These are phyloP conservation scores for Tragelaphus imberbis DNA, from an alignment of 2,113 vertebrate genomes.

Conservation along the genomic window DNA sequence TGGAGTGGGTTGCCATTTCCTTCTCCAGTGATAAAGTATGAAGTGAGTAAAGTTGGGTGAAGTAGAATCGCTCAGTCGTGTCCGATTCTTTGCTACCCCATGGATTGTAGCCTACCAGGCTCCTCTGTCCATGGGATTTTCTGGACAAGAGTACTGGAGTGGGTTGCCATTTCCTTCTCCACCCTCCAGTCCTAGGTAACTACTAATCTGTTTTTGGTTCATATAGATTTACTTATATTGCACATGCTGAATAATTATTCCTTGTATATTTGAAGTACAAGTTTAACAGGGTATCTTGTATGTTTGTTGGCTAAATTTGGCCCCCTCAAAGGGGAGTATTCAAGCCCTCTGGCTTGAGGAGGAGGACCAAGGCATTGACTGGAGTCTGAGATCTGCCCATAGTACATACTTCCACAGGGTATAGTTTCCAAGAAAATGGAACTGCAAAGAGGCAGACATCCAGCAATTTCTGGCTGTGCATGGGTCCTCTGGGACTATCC, in stretches of 20 bases:
- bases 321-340: neutral
- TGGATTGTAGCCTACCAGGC: neutral
- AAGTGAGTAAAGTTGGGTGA: no score
- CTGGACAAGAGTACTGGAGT: neutral
- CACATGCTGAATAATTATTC: neutral
- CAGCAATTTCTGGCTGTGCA: neutral
- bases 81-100: fast-evolving
- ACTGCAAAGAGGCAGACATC: neutral
- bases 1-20: neutral
- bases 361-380: neutral
- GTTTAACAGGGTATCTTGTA: neutral
- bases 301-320: neutral
- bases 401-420: neutral
- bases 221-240: neutral
- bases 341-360: neutral
- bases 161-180: neutral
- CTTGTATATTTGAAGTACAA: neutral
- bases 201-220: neutral
- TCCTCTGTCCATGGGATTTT: neutral
- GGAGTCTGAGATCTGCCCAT: neutral
- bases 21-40: neutral
- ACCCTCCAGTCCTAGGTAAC: neutral
- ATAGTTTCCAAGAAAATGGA: neutral
- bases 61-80: neutral
- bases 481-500: neutral